A percentile compares a stretch with the other conserved stretches of the same genome.
phyloP scores from a whole-genome alignment of 2,113 vertebrate species.

The Albula goreensis region DNA sequence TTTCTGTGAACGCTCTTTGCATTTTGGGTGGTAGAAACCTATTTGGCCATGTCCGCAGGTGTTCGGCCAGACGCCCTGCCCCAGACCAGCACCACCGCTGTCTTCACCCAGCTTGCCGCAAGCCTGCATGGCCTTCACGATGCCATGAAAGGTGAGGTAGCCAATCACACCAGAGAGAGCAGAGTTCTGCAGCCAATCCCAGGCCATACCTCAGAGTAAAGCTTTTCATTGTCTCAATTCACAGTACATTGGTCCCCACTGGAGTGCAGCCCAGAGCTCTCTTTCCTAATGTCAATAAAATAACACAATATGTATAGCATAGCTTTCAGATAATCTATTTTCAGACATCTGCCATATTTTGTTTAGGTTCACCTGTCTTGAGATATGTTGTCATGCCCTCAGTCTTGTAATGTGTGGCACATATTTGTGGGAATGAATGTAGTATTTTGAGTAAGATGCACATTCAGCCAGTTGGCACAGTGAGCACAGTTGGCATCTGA shows the following conservation, averaged over 20 bases:
- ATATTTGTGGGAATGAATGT: neutral
- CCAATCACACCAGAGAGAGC: neutral
- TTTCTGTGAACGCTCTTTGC: neutral
- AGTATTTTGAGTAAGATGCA: neutral
- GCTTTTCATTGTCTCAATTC: neutral
- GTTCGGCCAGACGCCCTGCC: constrained; percentile 77
- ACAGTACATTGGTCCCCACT: neutral
- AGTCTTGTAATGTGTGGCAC: neutral
- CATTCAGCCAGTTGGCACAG: neutral
- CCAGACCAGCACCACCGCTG: constrained; percentile 80
- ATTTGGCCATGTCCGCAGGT: constrained; percentile 53
- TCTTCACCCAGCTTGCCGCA: constrained; percentile 85
- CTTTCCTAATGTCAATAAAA: neutral
- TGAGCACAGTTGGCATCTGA: neutral
- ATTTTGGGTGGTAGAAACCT: neutral
- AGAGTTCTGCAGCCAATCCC: neutral
- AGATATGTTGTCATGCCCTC: neutral
- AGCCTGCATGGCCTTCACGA: constrained; percentile 87
- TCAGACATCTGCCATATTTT: neutral
- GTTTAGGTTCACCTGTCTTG: constrained; percentile 21
- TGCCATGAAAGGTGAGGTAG: constrained; percentile 81
- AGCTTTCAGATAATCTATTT: neutral
- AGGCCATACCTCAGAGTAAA: neutral
- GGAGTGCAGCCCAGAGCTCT: neutral
- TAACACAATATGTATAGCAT: no score